Percentiles rank a stretch among this genome's conserved stretches.
Conservation (phyloP, 2,797 vertebrate genomes). For the Melanotaenia maccullochi region DNA sequence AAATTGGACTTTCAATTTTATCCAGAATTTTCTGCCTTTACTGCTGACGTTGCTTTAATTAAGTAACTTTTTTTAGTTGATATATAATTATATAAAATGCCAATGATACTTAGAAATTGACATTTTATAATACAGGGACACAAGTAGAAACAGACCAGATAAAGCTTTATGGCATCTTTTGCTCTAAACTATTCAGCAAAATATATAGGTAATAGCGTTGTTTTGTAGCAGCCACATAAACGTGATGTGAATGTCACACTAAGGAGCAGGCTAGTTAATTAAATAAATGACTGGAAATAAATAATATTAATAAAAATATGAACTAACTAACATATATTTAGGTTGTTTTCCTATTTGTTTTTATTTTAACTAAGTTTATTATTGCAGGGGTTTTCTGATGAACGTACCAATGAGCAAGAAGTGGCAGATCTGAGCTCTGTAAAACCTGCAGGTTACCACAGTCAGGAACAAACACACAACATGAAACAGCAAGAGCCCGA, state of each 20-base stretch:
- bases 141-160: neutral
- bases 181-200: neutral
- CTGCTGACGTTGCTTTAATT: neutral
- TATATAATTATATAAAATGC: neutral
- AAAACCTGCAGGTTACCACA: slow-evolving; percentile 84
- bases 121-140: neutral
- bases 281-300: neutral
- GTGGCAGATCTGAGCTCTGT: slow-evolving; percentile 88
- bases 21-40: neutral
- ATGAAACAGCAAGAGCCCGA: slow-evolving; percentile 88
- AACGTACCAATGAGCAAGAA: slow-evolving; percentile 92
- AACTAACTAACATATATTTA: neutral
- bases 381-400: neutral
- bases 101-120: neutral
- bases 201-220: neutral
- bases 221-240: neutral
- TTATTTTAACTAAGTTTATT: neutral
- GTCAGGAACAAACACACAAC: slow-evolving; percentile 87
- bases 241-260: neutral
- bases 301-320: too few species aligned
- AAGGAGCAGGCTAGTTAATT: neutral
- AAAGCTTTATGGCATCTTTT: neutral
- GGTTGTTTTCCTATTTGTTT: neutral
- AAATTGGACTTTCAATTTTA: neutral
- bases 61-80: neutral